Conservation (phyloP, 2,797 vertebrate species). For the Sebastolobus alascanus region DNA sequence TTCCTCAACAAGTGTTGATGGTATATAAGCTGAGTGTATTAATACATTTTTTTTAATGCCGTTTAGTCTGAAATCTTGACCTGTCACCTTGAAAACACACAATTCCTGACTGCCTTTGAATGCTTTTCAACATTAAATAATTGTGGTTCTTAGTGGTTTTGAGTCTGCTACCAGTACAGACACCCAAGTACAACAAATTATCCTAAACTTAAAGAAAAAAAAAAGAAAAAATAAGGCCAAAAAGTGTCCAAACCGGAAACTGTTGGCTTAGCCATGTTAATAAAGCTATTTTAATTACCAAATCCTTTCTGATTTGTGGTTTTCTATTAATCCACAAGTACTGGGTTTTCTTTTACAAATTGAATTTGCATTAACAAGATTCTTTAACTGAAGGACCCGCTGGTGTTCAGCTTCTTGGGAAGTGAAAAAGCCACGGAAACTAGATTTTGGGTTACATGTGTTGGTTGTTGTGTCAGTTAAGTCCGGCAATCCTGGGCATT, state of each 20-base stretch:
- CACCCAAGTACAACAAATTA: not conserved
- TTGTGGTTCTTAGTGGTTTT: not conserved
- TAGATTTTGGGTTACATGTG: not conserved
- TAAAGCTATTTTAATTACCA: not conserved
- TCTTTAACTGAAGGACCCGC: not conserved
- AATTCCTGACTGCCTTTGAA: not conserved
- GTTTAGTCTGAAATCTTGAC: not conserved
- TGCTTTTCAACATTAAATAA: not conserved
- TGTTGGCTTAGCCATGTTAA: not conserved
- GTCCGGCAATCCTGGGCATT: not conserved
- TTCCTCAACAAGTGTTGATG: conserved; percentile 13
- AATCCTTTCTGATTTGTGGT: not conserved
- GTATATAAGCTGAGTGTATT: not conserved
- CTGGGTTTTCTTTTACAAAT: conserved; percentile 8
- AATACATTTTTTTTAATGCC: not conserved
- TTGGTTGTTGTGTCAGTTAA: conserved; percentile 7
- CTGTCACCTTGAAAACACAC: not conserved
- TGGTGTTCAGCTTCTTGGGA: not conserved
- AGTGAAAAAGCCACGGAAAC: not conserved
- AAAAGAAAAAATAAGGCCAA: not conserved
- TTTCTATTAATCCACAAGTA: not conserved
- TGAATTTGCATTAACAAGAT: not conserved
- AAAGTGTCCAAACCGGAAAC: not conserved
- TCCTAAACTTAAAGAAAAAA: not conserved
- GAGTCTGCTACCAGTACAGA: not conserved